Evolutionary conservation across 2,113 vertebrate genomes (phyloP).

Genomic region (Psilopsiagon aymara): DNA sequence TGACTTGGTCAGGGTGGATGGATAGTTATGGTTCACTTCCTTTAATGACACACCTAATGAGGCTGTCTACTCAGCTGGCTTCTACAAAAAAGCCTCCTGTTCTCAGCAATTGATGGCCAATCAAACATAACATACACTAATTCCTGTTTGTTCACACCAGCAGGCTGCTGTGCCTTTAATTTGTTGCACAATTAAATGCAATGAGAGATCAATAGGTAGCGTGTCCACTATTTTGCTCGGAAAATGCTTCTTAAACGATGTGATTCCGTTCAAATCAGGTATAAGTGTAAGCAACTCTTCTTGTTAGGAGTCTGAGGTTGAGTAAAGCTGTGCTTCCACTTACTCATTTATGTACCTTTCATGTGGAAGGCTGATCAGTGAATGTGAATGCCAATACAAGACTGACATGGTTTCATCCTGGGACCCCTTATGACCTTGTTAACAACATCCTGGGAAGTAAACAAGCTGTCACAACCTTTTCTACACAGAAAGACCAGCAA

Average conservation of each 20-base stretch:
- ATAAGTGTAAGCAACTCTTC: neutral
- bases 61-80: neutral
- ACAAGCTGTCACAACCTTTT: neutral
- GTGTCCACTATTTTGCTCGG: neutral
- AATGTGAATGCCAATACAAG: neutral
- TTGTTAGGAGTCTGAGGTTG: neutral
- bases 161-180: neutral
- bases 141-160: neutral
- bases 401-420: neutral
- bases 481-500: neutral
- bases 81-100: neutral
- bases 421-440: neutral
- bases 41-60: neutral
- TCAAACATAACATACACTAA: neutral
- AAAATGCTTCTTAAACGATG: slow-evolving; percentile 25
- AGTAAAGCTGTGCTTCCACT: neutral
- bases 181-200: slow-evolving; percentile 35
- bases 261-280: neutral
- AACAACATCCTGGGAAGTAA: neutral
- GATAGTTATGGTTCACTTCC: neutral
- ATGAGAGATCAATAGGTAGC: neutral
- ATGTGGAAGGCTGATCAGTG: neutral
- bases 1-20: neutral
- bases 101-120: neutral
- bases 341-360: neutral